phyloP scores from a whole-genome alignment of 2,113 vertebrate species.

The Neodon shergylaensis region DNA sequence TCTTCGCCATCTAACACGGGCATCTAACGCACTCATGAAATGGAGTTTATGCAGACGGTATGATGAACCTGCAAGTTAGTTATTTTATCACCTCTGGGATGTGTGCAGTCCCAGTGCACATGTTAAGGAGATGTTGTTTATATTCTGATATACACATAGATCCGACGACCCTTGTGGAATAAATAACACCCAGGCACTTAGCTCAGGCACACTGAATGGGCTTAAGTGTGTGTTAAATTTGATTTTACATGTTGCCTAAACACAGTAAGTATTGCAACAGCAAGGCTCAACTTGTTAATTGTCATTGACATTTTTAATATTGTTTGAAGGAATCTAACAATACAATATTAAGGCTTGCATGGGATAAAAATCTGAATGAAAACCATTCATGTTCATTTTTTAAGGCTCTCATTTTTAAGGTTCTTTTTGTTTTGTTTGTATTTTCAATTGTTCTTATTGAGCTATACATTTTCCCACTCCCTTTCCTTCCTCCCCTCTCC shows the following conservation, averaged over 20 bases:
- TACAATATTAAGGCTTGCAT: neutral
- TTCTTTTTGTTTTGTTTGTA: too few relatives aligned
- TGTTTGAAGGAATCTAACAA: conserved; percentile 29
- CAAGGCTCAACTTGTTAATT: conserved; percentile 15
- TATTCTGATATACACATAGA: neutral
- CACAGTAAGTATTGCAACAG: conserved; percentile 6
- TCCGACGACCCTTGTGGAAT: neutral
- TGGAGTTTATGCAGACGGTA: neutral
- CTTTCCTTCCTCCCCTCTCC: too few relatives aligned
- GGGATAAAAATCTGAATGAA: neutral
- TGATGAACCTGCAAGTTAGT: neutral
- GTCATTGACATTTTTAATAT: conserved; percentile 43
- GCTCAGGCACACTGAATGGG: conserved; percentile 36
- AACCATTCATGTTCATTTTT: neutral
- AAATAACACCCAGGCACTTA: neutral
- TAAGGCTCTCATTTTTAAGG: conserved; percentile 3
- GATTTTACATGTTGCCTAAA: neutral
- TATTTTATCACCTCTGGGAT: neutral
- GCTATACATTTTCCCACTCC: too few relatives aligned
- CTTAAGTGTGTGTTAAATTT: conserved; percentile 1
- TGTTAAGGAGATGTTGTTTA: neutral
- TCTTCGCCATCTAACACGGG: neutral
- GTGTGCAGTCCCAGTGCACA: neutral
- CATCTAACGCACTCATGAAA: neutral
- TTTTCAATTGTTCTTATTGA: too few relatives aligned